Evolutionary conservation across 30 jellyfish, hydroid and myxozoan species (phyloP).

Genomic region (Cassiopea andromeda): DNA sequence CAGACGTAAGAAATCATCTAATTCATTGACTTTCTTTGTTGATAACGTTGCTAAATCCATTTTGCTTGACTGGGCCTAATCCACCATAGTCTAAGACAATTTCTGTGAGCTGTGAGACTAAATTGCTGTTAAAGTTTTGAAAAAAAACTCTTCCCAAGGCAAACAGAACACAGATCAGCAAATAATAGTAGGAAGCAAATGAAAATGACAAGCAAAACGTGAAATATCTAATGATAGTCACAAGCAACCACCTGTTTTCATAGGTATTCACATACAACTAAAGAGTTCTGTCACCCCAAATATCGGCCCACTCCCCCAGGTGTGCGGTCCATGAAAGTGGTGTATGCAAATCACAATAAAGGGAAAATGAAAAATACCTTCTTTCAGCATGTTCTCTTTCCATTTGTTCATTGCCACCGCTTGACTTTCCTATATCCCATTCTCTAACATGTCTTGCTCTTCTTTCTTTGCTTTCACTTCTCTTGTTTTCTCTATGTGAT

Average conservation of each 20-base stretch:
- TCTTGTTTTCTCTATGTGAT: neutral
- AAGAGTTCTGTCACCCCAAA: constrained; percentile 31
- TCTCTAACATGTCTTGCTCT: constrained; percentile 10
- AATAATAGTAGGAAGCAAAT: constrained; percentile 2
- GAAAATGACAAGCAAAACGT: constrained; percentile 5
- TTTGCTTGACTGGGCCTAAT: constrained; percentile 3
- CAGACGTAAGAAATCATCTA: constrained; percentile 46
- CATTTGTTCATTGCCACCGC: neutral
- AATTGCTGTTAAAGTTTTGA: neutral
- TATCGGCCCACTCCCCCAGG: constrained; percentile 34
- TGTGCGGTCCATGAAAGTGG: constrained; percentile 42
- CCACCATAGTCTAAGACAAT: neutral
- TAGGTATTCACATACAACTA: neutral
- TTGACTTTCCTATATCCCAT: constrained; percentile 42
- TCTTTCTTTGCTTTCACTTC: constrained; percentile 4
- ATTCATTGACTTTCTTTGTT: constrained; percentile 40
- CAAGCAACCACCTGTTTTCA: neutral
- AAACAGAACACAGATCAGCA: constrained; percentile 29
- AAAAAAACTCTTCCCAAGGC: constrained; percentile 42
- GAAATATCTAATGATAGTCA: constrained; percentile 21
- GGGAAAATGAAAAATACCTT: neutral
- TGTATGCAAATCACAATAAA: neutral
- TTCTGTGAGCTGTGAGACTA: constrained; percentile 23
- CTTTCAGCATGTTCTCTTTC: neutral
- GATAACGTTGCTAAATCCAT: constrained; percentile 16